Evolutionary conservation across 1,140 invertebrate species (phyloP), one percentile per base, ranked within the genome.

Genomic region (Drosophila bocqueti): DNA sequence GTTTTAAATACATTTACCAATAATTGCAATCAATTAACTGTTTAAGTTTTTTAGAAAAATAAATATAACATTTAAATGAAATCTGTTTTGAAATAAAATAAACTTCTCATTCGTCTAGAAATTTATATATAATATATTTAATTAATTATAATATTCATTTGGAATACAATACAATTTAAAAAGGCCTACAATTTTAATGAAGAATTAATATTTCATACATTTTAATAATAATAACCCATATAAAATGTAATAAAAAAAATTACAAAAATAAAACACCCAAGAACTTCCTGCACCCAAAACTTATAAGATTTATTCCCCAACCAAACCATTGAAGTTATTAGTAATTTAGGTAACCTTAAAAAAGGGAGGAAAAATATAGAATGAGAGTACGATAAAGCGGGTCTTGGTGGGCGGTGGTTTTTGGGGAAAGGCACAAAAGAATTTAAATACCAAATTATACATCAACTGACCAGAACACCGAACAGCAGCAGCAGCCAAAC

Each of bases 371-470:
- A 24, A 24, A 46, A 16, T 1, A 26, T 4, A 26, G 15, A 47
- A 47, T 18, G 13, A 26, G 54, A 18, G 6, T 18, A n/a, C 5
- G 26, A 31, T 8, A 26, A 47, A 55, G 40, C 38, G 9, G 7
- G 3, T 11, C 11, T 24, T 18, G 36, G 34, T 55, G 52, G 34
- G 52, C 34, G 52, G 18, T 24, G 21, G 15, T 47, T 47, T 24
- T 49, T 29, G 8, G 18, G 46, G 42, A 40, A 26, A 34, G 57
- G 49, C 18, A 76, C 71, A 76, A 65, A 76, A 38, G 61, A 77
- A 78, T 78, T 50, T 78, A 71, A 78, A 78, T 78, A 71, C 65
- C 59, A 78, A 78, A 78, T 78, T 71, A 71, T 36, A 78, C 54
- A 58, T 64, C 73, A 76, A 76, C 71, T 76, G 50, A 76, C 71